Conservation (phyloP, 2,888 invertebrate genomes). For the Athalia rosae region DNA sequence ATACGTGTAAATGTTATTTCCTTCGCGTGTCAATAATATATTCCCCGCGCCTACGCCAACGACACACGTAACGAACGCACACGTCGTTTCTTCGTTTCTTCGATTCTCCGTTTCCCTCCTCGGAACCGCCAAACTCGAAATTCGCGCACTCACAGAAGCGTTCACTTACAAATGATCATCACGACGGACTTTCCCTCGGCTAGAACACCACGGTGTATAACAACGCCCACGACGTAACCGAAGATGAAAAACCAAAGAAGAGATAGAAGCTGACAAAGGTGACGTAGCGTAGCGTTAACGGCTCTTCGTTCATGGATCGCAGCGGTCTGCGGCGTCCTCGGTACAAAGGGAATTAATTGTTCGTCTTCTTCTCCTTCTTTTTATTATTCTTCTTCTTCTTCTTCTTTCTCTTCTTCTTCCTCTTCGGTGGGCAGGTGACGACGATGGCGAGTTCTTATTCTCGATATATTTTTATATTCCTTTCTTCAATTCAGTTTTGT, state of each 20-base stretch:
- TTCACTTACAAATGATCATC: too few species aligned
- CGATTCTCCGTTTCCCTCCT: background rate
- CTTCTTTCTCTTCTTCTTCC: slow-evolving; percentile 18
- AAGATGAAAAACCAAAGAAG: background rate
- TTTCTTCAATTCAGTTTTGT: background rate
- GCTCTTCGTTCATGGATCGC: slow-evolving; percentile 8
- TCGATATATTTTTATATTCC: background rate
- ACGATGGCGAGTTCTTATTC: background rate
- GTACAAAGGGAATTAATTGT: slow-evolving; percentile 36
- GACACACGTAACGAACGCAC: too few species aligned
- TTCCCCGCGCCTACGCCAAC: too few species aligned
- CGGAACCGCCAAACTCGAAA: too few species aligned
- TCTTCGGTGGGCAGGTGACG: background rate
- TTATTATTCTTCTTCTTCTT: background rate
- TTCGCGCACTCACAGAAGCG: too few species aligned
- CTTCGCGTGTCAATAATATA: background rate
- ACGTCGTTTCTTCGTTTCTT: too few species aligned
- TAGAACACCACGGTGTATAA: background rate
- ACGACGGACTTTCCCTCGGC: too few species aligned
- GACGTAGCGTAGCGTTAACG: background rate
- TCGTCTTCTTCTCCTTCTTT: slow-evolving; percentile 3
- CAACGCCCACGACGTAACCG: slow-evolving; percentile 18
- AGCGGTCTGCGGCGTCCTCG: background rate
- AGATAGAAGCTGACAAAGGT: slow-evolving; percentile 19
- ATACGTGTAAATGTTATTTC: background rate